Evolutionary conservation across 2,113 vertebrate species (phyloP).

Genomic region (Ageneiosus marmoratus): DNA sequence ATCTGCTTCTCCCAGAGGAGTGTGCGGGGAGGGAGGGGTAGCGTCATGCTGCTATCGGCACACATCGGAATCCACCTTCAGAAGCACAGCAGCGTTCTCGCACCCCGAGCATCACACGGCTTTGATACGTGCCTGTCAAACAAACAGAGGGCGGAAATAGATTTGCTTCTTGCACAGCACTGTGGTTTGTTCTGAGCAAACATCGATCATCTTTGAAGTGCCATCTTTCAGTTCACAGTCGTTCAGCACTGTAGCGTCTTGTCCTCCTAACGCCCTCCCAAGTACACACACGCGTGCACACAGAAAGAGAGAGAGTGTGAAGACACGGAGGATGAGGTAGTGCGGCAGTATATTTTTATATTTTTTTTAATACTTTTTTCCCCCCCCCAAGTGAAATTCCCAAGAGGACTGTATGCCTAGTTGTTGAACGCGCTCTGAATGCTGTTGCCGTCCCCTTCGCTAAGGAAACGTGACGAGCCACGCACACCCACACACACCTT

Average conservation of each 20-base stretch:
- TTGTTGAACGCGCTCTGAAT: conserved; percentile 26
- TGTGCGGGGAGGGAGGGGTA: neutral
- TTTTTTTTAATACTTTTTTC: neutral
- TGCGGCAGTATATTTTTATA: neutral
- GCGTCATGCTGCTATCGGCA: neutral
- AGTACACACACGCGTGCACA: neutral
- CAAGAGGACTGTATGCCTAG: conserved; percentile 1
- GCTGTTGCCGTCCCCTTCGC: conserved; percentile 15
- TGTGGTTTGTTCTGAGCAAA: conserved; percentile 45
- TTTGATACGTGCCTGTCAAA: conserved; percentile 37
- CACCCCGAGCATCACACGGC: neutral
- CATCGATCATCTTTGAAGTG: conserved; percentile 39
- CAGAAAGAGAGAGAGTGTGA: neutral
- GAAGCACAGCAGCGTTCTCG: neutral
- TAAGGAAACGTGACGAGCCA: conserved; percentile 7
- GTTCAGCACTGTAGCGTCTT: neutral
- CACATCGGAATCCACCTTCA: conserved; percentile 17
- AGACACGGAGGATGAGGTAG: neutral
- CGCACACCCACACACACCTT: neutral
- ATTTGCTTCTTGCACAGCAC: neutral
- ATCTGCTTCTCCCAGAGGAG: conserved; percentile 24
- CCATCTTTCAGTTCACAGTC: conserved; percentile 4
- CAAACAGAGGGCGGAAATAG: conserved; percentile 14
- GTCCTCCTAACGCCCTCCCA: neutral
- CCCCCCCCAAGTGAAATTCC: neutral